phyloP scores from a whole-genome alignment of 2,888 invertebrate species.

The Hipparchia sbordonii region DNA sequence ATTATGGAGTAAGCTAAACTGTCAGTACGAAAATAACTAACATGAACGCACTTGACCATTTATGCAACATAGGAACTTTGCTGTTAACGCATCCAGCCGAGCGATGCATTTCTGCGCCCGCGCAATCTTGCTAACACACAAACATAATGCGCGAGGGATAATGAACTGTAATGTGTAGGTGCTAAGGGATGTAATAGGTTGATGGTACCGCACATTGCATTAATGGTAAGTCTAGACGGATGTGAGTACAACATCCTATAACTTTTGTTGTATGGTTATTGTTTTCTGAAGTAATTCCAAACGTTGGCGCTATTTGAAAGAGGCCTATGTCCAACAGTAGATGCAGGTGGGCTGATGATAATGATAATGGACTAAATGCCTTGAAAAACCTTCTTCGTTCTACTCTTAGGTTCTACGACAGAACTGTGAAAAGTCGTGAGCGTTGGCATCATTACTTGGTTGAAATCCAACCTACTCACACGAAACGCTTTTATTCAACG shows the following conservation, averaged over 20 bases:
- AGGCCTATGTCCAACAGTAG: too few species aligned
- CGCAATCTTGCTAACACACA: slow-evolving; percentile 14
- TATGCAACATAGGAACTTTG: slow-evolving; percentile 34
- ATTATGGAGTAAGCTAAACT: too few species aligned
- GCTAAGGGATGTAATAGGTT: neutral
- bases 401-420: too few species aligned
- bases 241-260: slow-evolving; percentile 12
- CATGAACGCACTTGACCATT: slow-evolving; percentile 22
- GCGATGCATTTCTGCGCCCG: slow-evolving; percentile 29
- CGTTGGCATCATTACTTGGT: too few species aligned
- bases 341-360: too few species aligned
- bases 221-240: neutral
- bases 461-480: too few species aligned
- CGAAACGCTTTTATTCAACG: too few species aligned
- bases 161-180: neutral
- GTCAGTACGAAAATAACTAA: neutral
- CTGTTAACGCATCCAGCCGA: slow-evolving; percentile 31
- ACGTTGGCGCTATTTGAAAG: too few species aligned
- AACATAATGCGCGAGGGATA: neutral
- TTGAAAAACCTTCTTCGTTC: too few species aligned
- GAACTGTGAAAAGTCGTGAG: too few species aligned
- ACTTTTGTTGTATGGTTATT: neutral
- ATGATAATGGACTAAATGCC: too few species aligned
- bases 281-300: too few species aligned
- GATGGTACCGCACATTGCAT: neutral